A percentile compares a stretch with the other conserved stretches of the same genome.
These are phyloP conservation scores for Chascanopsetta lugubris DNA, from an alignment of 2,113 vertebrate genomes.

Conservation along the genomic window DNA sequence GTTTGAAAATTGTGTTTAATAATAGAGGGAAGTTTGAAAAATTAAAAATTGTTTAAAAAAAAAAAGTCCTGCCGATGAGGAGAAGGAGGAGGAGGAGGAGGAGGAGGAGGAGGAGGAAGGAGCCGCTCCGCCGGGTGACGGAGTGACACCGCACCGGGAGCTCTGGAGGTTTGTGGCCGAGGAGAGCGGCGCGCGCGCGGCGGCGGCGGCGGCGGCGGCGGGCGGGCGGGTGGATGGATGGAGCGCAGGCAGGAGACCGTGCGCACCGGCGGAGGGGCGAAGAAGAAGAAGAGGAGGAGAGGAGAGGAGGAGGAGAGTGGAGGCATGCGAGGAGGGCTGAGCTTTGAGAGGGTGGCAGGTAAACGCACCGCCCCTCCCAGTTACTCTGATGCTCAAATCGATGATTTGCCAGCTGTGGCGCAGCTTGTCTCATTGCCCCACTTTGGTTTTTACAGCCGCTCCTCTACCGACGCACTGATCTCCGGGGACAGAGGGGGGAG, in stretches of 20 bases:
- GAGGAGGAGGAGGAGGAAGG: slow-evolving; percentile 13
- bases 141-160: slow-evolving; percentile 48
- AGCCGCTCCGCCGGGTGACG: no score
- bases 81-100: slow-evolving; percentile 18
- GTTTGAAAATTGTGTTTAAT: no score
- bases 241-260: slow-evolving; percentile 67
- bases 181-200: slow-evolving; percentile 62
- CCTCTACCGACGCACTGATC: slow-evolving; percentile 77
- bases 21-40: no score
- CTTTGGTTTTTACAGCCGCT: slow-evolving; percentile 77
- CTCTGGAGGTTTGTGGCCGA: slow-evolving; percentile 68
- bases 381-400: slow-evolving; percentile 81
- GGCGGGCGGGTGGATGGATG: no score
- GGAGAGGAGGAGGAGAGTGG: slow-evolving; percentile 76
- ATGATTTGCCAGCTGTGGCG: slow-evolving; percentile 85
- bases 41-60: no score
- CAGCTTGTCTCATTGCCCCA: slow-evolving; percentile 79
- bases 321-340: slow-evolving; percentile 74
- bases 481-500: slow-evolving; percentile 68
- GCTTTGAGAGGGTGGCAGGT: slow-evolving; percentile 82
- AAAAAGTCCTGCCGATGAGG: slow-evolving; percentile 62
- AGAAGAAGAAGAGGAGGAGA: slow-evolving; percentile 71
- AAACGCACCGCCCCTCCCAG: slow-evolving; percentile 82
- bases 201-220: no score
- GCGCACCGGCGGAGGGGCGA: slow-evolving; percentile 72